phyloP scores from a whole-genome alignment of 1,140 invertebrate species.

The Cyphomyrmex costatus region DNA sequence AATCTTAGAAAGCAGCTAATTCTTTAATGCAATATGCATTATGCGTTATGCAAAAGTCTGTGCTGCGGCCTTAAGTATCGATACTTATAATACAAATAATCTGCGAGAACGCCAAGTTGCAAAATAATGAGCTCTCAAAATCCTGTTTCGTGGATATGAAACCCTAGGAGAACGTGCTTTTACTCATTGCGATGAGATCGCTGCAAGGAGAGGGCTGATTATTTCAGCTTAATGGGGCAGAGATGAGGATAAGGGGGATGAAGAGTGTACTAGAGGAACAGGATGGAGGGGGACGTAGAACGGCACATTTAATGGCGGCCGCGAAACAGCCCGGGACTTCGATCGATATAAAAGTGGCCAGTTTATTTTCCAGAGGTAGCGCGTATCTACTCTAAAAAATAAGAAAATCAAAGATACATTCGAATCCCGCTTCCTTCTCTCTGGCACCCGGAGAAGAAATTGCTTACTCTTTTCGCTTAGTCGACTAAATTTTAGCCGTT shows the following conservation, averaged over 20 bases:
- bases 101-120: constrained; percentile 53
- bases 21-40: too few species aligned
- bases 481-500: constrained; percentile 64
- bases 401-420: constrained; percentile 49
- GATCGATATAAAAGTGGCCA: constrained; percentile 77
- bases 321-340: constrained; percentile 67
- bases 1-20: constrained; percentile 26
- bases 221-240: constrained; percentile 73
- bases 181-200: constrained; percentile 71
- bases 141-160: constrained; percentile 73
- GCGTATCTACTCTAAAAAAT: constrained; percentile 37
- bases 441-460: constrained; percentile 61
- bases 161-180: constrained; percentile 64
- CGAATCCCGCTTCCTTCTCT: constrained; percentile 16
- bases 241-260: constrained; percentile 46
- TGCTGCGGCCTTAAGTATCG: neutral
- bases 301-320: constrained; percentile 72
- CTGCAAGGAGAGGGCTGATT: constrained; percentile 71
- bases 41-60: too few species aligned
- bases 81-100: neutral
- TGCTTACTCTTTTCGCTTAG: constrained; percentile 71
- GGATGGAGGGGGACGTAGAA: constrained; percentile 2
- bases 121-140: constrained; percentile 71
- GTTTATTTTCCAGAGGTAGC: constrained; percentile 71
- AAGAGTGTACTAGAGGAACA: neutral